Base-by-base conservation (phyloP, 2,113 vertebrate species). In the Chloropsis cyanopogon region DNA sequence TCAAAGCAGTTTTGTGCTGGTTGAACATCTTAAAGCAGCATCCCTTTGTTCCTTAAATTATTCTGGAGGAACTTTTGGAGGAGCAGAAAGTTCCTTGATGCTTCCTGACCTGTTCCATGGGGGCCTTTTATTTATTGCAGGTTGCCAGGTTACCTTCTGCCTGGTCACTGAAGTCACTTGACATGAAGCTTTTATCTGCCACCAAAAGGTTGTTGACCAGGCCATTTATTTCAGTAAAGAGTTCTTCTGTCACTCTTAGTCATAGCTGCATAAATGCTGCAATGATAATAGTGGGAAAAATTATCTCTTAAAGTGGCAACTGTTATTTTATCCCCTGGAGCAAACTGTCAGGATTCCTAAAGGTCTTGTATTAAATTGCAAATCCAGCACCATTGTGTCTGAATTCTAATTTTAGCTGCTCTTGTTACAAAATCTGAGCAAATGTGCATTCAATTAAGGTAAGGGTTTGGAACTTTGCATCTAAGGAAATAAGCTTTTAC, bases 341-440 rank as follows among this genome's bases (percentile, higher is more conserved):
- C 78, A 82, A 95, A 76, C 84, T 93, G 91, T 80, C 82, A 96
- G 47, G 71, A 91, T 88, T 82, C 82, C 56, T 90, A 82, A 94
- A 95, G 82, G 90, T 92, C 82, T 80, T 47, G 17, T 47, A 47
- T 89, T 57, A 91, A 94, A 95, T 73, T 85, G 89, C 78, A 91
- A 86, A 90, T 91, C 70, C 54, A 76, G 52, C 47, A 41, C 61
- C 49, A 49, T 81, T 54, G 42, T 81, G 72, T 47, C 76, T 80
- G 73, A 86, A 89, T 93, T 84, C 83, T 91, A 86, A 88, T 92
- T 86, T 93, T 88, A 83, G 47, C 41, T 24, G 6, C 9, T 86
- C 8, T 3, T 56, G 22, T 77, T 60, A 68, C 44, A 83, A 83
- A 73, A 6, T 83, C 50, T 88, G 80, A 91, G 42, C 31, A 81